Evolutionary conservation across 1,140 invertebrate species (phyloP), one percentile per base, ranked within the genome.

Genomic region (Hylaeus volcanicus): DNA sequence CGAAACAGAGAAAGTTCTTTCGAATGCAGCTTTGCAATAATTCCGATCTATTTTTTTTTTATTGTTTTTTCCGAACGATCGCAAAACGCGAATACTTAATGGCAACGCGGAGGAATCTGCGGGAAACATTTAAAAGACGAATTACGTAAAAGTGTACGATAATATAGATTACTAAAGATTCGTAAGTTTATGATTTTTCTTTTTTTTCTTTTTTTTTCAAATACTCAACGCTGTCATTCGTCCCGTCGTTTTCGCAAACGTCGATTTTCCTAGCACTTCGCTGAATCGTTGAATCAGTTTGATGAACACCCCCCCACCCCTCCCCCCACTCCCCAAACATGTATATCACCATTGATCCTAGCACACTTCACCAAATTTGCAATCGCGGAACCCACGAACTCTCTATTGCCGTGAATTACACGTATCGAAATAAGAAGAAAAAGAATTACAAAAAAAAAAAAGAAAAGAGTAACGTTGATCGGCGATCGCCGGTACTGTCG

Each of bases 401-500:
- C 64, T 6, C 26, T 26, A 26, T 56, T 26, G 39, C 53, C 8
- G 5, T 43, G 53, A 71, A 68, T 77, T 64, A 60, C 39, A 72
- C 26, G 39, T 68, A 69, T 53, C 60, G 51, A 81, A 65, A 45
- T 85, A 45, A 85, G 63, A 8, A 48, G 45, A 81, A 26, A 26
- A 26, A 26, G 26, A 26, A 26, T 26, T 26, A 26, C 26, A 26
- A 26, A 26, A 26, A 26, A 26, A 26, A 26, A 26, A 26, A 26
- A 26, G 0, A 26, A 26, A 26, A 26, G 26, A 26, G 26, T 26
- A 26, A 72, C 68, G 82, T 63, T 39, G 70, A 84, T 76, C 73
- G 58, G 26, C 74, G 61, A 77, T 69, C 73, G 58, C 64, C 71
- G 70, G 41, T 85, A 58, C 70, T 86, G 69, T 86, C 79, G 58